phyloP scores from a whole-genome alignment of 1,140 invertebrate genomes.

The Monomorium pharaonis region DNA sequence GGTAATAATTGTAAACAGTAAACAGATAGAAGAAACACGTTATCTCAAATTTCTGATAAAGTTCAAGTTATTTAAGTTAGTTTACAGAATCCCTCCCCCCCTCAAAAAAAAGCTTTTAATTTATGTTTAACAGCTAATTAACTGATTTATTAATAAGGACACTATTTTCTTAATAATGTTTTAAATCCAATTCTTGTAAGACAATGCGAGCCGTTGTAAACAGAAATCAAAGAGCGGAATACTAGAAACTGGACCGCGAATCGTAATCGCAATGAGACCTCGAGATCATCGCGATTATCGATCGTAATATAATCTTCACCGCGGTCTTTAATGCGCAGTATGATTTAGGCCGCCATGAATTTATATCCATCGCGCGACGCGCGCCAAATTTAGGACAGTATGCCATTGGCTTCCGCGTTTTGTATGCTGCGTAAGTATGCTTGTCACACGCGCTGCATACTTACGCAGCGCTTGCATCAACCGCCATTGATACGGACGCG shows the following conservation, averaged over 20 bases:
- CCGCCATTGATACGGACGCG: not conserved
- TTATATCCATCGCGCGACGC: constrained; percentile 65
- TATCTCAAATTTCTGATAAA: not conserved
- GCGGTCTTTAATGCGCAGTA: not conserved
- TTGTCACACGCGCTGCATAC: constrained; percentile 61
- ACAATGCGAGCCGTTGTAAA: not conserved
- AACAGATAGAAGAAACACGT: not conserved
- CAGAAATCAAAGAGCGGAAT: not conserved
- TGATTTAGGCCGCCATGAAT: constrained; percentile 47
- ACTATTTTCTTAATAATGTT: not conserved
- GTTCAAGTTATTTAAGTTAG: not conserved
- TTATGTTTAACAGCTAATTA: not conserved
- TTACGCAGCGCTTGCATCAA: constrained; percentile 63
- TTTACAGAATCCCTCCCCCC: not conserved
- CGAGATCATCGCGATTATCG: not conserved
- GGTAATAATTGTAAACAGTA: not conserved
- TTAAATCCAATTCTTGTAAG: not conserved
- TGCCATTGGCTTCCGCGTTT: constrained; percentile 66
- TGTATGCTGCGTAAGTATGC: constrained; percentile 36
- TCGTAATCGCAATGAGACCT: not conserved
- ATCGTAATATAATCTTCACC: constrained; percentile 1
- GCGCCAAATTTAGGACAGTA: constrained; percentile 68
- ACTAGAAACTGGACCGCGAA: not conserved
- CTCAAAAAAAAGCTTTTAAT: not conserved
- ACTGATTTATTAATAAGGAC: not conserved